A percentile compares a stretch with the other conserved stretches of the same genome.
Conservation (phyloP, 2,888 invertebrate genomes). For the Xestoiulus laeticollis region DNA sequence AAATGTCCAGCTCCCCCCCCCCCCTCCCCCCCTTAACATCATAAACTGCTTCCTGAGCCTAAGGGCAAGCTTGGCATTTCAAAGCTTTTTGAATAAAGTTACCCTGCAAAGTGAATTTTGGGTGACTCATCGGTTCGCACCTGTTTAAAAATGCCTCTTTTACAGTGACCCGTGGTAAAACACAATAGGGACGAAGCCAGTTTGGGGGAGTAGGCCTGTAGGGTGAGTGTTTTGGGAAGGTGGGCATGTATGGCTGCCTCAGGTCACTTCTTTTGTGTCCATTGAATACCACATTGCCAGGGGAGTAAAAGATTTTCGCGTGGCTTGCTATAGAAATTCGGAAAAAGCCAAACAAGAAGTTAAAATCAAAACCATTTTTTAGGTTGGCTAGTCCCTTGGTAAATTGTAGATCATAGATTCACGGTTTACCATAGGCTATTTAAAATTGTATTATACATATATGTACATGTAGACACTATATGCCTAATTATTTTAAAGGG, state of each 20-base stretch:
- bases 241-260: not conserved
- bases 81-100: not conserved
- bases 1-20: not conserved
- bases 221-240: not conserved
- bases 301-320: not conserved
- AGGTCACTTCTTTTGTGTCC: not conserved
- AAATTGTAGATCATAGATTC: no score
- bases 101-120: not conserved
- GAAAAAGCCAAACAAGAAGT: not conserved
- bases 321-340: not conserved
- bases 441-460: no score
- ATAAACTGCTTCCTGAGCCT: not conserved
- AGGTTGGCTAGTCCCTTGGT: no score
- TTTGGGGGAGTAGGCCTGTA: not conserved
- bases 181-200: not conserved
- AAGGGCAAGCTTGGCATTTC: not conserved
- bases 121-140: constrained; percentile 18
- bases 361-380: not conserved
- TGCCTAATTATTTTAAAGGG: no score
- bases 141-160: not conserved
- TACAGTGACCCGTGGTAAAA: not conserved
- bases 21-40: no score
- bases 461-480: no score
- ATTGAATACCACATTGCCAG: not conserved
- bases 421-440: no score